Evolutionary conservation across 2,113 vertebrate species (phyloP).

Genomic region (Lasiurus cinereus): DNA sequence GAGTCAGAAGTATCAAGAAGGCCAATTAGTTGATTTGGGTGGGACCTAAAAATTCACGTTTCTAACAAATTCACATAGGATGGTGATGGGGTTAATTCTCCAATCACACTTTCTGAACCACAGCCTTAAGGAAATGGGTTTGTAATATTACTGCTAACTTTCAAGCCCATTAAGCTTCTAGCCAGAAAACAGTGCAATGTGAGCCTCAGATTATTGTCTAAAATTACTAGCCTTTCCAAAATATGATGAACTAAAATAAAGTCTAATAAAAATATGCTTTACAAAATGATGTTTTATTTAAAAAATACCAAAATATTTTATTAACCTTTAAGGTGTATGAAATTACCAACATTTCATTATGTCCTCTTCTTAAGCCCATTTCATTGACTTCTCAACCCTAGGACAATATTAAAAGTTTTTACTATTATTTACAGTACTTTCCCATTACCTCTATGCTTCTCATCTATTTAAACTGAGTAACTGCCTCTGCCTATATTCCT

Average conservation of each 20-base stretch:
- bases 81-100: too few species aligned
- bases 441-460: neutral
- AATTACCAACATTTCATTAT: neutral
- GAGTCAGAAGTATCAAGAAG: neutral
- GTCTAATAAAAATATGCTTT: neutral
- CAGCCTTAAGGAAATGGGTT: neutral
- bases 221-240: neutral
- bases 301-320: neutral
- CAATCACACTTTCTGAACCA: neutral
- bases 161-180: neutral
- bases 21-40: neutral
- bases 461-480: neutral
- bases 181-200: neutral
- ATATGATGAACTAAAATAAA: neutral
- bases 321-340: neutral
- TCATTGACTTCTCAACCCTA: neutral
- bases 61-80: neutral
- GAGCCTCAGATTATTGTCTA: neutral
- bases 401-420: neutral
- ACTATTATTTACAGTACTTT: neutral
- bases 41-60: neutral
- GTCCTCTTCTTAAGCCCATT: neutral
- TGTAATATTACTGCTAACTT: neutral
- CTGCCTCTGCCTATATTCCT: neutral
- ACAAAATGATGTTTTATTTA: neutral